Evolutionary conservation across 2,888 invertebrate genomes (phyloP).

Genomic region (Arrhopalites spinosus): DNA sequence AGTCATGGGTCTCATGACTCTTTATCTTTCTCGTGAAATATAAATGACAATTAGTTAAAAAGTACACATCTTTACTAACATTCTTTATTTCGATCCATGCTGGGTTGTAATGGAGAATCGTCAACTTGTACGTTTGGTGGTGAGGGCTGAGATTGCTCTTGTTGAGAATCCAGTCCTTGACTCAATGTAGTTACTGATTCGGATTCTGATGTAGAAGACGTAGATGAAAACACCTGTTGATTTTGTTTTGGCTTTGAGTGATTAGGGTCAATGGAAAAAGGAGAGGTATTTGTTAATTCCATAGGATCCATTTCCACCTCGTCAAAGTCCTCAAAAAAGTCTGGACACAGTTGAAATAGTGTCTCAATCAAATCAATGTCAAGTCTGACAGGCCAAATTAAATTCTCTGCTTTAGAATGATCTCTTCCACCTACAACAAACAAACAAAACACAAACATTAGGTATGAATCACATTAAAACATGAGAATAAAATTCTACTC

Average conservation of each 20-base stretch:
- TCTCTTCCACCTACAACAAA: constrained; percentile 40
- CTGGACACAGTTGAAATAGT: constrained; percentile 43
- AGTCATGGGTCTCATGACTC: background rate
- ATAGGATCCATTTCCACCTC: constrained; percentile 44
- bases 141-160: constrained; percentile 60
- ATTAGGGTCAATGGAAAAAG: constrained; percentile 10
- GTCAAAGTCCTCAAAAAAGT: constrained; percentile 40
- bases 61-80: constrained; percentile 69
- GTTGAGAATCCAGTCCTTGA: background rate
- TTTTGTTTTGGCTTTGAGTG: background rate
- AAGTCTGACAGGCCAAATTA: constrained; percentile 45
- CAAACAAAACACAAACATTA: no score
- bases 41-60: background rate
- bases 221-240: constrained; percentile 4
- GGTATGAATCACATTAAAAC: no score
- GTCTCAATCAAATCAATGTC: constrained; percentile 46
- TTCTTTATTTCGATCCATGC: constrained; percentile 97
- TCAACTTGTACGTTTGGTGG: constrained; percentile 92
- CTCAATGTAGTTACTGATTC: background rate
- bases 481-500: no score
- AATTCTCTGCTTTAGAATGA: constrained; percentile 26
- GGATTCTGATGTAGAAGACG: background rate
- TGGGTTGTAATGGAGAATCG: constrained; percentile 88
- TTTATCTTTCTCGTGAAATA: background rate
- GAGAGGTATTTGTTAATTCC: constrained; percentile 25